Base-by-base conservation (phyloP, 2,113 vertebrate species). In the Ornithorhynchus anatinus region DNA sequence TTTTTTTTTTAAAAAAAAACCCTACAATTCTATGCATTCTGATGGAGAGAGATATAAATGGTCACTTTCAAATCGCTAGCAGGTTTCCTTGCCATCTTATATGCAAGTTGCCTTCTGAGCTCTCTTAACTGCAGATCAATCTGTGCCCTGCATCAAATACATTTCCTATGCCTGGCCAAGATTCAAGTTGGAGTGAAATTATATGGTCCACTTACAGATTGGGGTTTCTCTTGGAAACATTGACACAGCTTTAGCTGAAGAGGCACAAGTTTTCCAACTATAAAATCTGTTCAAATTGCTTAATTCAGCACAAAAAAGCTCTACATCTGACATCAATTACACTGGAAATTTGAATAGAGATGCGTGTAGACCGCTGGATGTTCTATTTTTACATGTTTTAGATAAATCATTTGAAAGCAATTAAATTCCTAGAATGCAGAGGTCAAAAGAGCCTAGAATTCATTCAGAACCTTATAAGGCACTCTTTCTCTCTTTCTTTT, bases 161-260 rank as follows among this genome's bases (percentile, higher is more conserved):
- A 67, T 75, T 75, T 33, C 65, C 0, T 2, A 1, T 2, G 47
- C 35, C 19, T 64, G 81, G 89, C 89, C 92, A 92, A 87, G 72
- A 86, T 77, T 79, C 80, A 59, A 59, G 67, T 86, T 72, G 48
- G 61, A 84, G 67, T 64, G 75, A 92, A 89, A 75, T 88, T 88
- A 88, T 75, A 84, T 82, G 66, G 63, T 84, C 66, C 79, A 80
- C 85, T 86, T 89, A 89, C 76, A 88, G 88, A 86, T 88, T 82
- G 27, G 69, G 78, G 79, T 76, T 91, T 88, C 75, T 79, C 88
- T 72, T 88, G 87, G 89, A 91, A 93, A 91, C 1, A 81, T 72
- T 89, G 88, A 84, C 82, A 69, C 23, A 43, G 79, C 17, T 75
- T 1, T 79, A 71, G 81, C 74, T 84, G 61, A 74, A 58, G 66